Evolutionary conservation across 1,140 invertebrate genomes (phyloP).

Genomic region (Orchestia grillus): DNA sequence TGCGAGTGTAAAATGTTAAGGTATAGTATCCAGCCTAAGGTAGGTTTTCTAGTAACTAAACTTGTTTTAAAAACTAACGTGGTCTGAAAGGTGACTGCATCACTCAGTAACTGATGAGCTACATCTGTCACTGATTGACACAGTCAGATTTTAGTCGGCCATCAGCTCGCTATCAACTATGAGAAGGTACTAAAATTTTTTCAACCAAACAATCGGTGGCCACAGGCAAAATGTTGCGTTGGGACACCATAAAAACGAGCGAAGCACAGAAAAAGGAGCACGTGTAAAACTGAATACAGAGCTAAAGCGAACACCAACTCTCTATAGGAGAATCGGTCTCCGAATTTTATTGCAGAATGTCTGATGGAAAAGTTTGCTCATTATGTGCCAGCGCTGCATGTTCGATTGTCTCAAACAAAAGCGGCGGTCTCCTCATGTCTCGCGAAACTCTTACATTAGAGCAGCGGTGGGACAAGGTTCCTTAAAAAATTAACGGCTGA

Average conservation of each 20-base stretch:
- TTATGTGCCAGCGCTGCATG: neutral
- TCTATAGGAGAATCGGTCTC: neutral
- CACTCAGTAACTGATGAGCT: neutral
- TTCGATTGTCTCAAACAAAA: conserved; percentile 33
- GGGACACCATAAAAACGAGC: neutral
- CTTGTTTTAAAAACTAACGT: neutral
- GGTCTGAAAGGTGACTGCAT: neutral
- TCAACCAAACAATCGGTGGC: neutral
- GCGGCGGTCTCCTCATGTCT: neutral
- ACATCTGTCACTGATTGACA: too few relatives aligned
- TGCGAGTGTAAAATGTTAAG: neutral
- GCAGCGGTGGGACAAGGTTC: neutral
- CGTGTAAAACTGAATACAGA: neutral
- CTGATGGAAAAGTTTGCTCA: conserved; percentile 37
- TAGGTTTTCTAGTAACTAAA: neutral
- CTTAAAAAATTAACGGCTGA: neutral
- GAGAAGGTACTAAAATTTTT: neutral
- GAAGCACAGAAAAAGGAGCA: neutral
- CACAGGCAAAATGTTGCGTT: neutral
- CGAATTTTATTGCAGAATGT: neutral
- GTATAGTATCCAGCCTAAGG: neutral
- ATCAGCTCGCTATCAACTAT: neutral
- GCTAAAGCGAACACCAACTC: neutral
- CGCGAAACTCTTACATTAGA: neutral
- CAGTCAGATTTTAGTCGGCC: too few relatives aligned